Conservation (phyloP, 2,888 invertebrate genomes). For the Nezara viridula region DNA sequence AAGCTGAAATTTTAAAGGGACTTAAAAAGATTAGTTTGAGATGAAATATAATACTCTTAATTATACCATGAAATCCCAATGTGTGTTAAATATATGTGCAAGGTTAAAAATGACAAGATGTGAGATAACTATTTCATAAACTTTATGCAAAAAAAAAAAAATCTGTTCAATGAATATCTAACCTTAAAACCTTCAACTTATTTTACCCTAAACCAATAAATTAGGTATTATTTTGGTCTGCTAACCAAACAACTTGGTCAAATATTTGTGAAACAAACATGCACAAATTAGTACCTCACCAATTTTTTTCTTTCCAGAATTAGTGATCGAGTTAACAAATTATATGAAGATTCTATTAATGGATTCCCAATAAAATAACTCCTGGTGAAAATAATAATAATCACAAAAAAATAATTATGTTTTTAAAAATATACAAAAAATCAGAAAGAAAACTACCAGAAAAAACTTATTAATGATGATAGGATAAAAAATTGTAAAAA, state of each 20-base stretch:
- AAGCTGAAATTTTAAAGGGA: neutral
- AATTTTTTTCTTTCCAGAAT: neutral
- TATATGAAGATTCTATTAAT: neutral
- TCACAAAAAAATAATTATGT: neutral
- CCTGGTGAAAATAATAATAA: neutral
- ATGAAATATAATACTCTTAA: neutral
- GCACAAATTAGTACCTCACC: slow-evolving; percentile 20
- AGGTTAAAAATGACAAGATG: neutral
- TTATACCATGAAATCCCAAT: neutral
- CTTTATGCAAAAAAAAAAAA: neutral
- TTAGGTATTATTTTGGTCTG: neutral
- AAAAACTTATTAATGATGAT: no score
- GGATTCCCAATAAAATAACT: neutral
- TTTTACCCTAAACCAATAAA: slow-evolving; percentile 12
- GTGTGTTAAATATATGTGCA: slow-evolving; percentile 4
- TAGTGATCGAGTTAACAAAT: neutral
- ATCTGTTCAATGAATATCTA: neutral
- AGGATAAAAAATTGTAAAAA: no score
- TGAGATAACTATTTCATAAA: neutral
- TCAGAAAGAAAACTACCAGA: neutral
- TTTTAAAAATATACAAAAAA: neutral
- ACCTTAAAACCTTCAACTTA: neutral
- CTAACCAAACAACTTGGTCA: neutral
- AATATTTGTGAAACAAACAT: neutral
- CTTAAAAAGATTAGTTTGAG: neutral